phyloP scores from a whole-genome alignment of 2,797 vertebrate genomes.

The Microhierax caerulescens region DNA sequence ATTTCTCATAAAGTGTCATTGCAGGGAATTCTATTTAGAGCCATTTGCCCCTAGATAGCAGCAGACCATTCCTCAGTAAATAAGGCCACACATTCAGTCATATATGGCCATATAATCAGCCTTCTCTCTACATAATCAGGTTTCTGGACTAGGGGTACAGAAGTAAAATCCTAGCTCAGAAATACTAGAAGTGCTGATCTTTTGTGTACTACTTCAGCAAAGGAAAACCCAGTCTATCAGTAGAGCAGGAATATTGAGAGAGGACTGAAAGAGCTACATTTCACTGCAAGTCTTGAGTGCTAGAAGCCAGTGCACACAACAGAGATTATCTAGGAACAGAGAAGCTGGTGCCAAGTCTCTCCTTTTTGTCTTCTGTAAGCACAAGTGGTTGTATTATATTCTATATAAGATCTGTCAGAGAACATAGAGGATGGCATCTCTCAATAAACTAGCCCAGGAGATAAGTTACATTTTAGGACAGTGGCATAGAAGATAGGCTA shows the following conservation, averaged over 20 bases:
- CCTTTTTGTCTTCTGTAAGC: too few relatives aligned
- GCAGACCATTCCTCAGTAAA: not conserved
- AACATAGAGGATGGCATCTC: not conserved
- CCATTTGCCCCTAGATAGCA: rapidly evolving
- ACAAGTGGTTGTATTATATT: not conserved
- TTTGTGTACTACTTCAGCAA: not conserved
- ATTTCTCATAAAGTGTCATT: not conserved
- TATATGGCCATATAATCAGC: not conserved
- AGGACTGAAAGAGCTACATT: not conserved
- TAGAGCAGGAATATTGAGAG: not conserved
- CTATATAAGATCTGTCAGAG: not conserved
- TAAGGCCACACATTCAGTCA: not conserved
- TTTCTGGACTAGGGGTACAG: not conserved
- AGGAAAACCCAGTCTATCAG: not conserved
- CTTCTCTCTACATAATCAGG: not conserved
- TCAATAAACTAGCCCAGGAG: not conserved
- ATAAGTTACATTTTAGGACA: not conserved
- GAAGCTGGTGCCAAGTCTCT: not conserved
- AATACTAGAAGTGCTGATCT: not conserved
- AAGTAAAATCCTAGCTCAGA: not conserved
- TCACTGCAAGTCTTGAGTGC: not conserved
- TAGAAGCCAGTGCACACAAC: not conserved
- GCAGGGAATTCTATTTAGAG: not conserved
- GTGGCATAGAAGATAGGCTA: not conserved
- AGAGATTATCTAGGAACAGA: not conserved